A percentile compares a stretch with the other conserved stretches of the same genome.
Evolutionary conservation across 2,888 invertebrate genomes (phyloP).

Genomic region (Philonicus albiceps): DNA sequence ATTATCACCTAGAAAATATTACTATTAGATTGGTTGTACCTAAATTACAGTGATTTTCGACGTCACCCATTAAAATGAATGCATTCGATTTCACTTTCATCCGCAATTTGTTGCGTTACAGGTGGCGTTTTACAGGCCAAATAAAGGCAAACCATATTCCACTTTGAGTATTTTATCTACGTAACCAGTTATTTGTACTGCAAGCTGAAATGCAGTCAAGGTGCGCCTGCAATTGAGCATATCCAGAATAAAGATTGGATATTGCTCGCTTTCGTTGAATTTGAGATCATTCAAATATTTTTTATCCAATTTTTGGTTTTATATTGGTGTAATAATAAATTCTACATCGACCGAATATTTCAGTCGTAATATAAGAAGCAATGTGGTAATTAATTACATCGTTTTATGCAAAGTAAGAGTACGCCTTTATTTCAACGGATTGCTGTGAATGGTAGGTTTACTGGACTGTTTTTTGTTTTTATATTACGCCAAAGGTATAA

Average conservation of each 20-base stretch:
- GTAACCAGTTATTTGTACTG: background rate
- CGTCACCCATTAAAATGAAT: background rate
- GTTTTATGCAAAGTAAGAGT: background rate
- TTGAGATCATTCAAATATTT: background rate
- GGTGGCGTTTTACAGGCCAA: background rate
- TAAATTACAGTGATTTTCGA: background rate
- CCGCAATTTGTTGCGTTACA: slow-evolving; percentile 7
- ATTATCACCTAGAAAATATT: background rate
- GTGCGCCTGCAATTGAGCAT: background rate
- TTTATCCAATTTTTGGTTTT: background rate
- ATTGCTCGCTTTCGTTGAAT: background rate
- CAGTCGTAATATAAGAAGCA: background rate
- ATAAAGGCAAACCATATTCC: background rate
- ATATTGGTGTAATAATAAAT: background rate
- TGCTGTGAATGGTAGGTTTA: background rate
- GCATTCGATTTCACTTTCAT: slow-evolving; percentile 29
- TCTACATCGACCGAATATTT: background rate
- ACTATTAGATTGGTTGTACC: background rate
- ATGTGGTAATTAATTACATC: background rate
- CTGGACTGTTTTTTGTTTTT: background rate
- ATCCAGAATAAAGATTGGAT: background rate
- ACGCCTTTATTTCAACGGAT: background rate
- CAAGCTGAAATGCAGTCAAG: background rate
- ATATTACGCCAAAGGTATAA: background rate
- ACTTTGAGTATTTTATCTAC: background rate